Evolutionary conservation across 92 coral and sea anemone genomes (phyloP), one percentile per base, ranked within the genome.

Genomic region (Ricordea florida): DNA sequence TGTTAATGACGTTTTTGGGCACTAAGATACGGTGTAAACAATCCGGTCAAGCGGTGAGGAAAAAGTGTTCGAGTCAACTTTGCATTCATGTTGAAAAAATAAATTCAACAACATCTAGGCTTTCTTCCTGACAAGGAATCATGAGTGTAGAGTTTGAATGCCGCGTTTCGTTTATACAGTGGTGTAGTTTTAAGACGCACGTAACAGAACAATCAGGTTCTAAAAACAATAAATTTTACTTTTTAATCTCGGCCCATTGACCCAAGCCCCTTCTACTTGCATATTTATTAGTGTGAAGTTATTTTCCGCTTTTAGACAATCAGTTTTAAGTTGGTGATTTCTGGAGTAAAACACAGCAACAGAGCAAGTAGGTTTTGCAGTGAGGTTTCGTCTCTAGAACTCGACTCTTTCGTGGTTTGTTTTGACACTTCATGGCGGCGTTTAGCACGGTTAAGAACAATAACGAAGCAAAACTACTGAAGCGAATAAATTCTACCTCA

Each of bases 401-500:
- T n/a, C n/a, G n/a, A n/a, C n/a, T n/a, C n/a, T n/a, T n/a, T n/a
- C n/a, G n/a, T n/a, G n/a, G n/a, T n/a, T n/a, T n/a, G n/a, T n/a
- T n/a, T n/a, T n/a, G n/a, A n/a, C n/a, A n/a, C n/a, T n/a, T n/a
- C n/a, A n/a, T n/a, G n/a, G n/a, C 38, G 49, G 35, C 25, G 37
- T 52, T 51, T 16, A 17, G 77, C 33, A 43, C 56, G 52, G 6
- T 43, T 9, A 70, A 70, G 25, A 14, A 27, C 66, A 27, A 70
- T 53, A 70, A 69, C 53, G 29, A 51, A 26, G 72, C 62, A 67
- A 69, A 83, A 58, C 73, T 58, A 20, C 40, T 83, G 69, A 67
- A 51, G 78, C 88, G 50, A 30, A 83, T 63, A 66, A 75, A 62
- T 74, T 67, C 76, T 73, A n/a, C n/a, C n/a, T n/a, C n/a, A n/a